Conservation (phyloP, 2,888 invertebrate genomes). For the Phortica magna region DNA sequence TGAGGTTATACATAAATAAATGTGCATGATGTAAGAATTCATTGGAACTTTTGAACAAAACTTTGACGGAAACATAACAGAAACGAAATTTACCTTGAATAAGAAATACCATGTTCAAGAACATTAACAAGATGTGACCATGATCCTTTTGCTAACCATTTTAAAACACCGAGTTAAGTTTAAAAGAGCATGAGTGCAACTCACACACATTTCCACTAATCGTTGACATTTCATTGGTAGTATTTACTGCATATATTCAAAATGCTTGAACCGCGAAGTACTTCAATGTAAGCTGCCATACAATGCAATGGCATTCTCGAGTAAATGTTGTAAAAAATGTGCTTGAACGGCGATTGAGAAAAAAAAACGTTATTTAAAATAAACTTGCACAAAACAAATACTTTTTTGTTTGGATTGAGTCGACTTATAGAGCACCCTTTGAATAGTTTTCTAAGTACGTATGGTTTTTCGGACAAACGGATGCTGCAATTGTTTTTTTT, state of each 20-base stretch:
- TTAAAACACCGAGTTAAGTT: neutral
- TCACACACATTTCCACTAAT: constrained; percentile 1
- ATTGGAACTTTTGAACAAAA: neutral
- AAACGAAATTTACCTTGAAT: neutral
- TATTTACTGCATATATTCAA: constrained; percentile 3
- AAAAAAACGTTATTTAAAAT: neutral
- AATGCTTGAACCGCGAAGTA: constrained; percentile 12
- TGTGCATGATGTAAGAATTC: constrained; percentile 6
- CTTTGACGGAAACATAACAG: neutral
- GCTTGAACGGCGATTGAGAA: constrained; percentile 12
- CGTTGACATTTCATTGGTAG: constrained; percentile 15
- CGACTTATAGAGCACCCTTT: neutral
- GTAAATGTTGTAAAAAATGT: constrained; percentile 5
- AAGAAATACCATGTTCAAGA: neutral
- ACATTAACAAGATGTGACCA: neutral
- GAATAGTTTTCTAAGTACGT: too few relatives aligned
- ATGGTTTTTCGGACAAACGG: too few relatives aligned
- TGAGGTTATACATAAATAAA: neutral
- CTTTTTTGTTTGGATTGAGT: neutral
- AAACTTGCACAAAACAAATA: neutral
- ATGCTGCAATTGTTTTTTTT: too few relatives aligned
- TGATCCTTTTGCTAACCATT: neutral
- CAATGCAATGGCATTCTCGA: constrained; percentile 19
- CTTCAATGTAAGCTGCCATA: constrained; percentile 12
- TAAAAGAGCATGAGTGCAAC: neutral